Base-by-base conservation (phyloP, 2,888 invertebrate species). In the Bellardia pandia region DNA sequence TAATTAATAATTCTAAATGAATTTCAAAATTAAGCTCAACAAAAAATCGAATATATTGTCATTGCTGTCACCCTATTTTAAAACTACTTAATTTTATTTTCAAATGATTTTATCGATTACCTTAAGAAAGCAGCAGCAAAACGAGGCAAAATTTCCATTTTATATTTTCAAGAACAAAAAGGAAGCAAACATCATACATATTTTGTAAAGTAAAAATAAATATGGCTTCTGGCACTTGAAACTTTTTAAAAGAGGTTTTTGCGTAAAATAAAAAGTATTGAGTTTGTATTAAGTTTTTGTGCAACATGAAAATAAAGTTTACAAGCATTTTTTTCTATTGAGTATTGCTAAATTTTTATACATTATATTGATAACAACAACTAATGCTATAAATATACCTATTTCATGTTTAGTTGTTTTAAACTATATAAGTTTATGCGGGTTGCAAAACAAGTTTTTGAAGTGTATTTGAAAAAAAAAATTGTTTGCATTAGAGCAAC, bases 191-290 rank as follows among this genome's bases (percentile, higher is more conserved):
- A 3, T 48, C 16, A 53, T 66, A 62, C 8, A 62, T 23, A 53
- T 56, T 16, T 69, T 69, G 11, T 4, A 40, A 53, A 53, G 16
- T 13, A 6, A 45, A 60, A 33, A 23, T 56, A 66, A 82, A 76
- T 82, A 53, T 60, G 7, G 82, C 75, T 69, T 51, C 51, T 82
- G 69, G 82, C 82, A 82, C 60, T 82, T 58, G 48, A 53, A 76
- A 82, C 76, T 82, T 82, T 69, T 48, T n/a, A 9, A 69, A 69
- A 76, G 62, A 51, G 40, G 45, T 30, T 62, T 69, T 42, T 64
- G 40, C 51, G 11, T 58, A 23, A 56, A 56, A 58, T 48, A 77
- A 40, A 13, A 40, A 62, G 62, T 62, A 62, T 33, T 62, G 40
- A 62, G 62, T 58, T 68, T 68, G 56, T 60, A 58, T 78, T 78